A percentile compares a stretch with the other conserved stretches of the same genome.
These are phyloP conservation scores for Enteromius treurensis DNA, from an alignment of 2,797 vertebrate species.

Conservation along the genomic window DNA sequence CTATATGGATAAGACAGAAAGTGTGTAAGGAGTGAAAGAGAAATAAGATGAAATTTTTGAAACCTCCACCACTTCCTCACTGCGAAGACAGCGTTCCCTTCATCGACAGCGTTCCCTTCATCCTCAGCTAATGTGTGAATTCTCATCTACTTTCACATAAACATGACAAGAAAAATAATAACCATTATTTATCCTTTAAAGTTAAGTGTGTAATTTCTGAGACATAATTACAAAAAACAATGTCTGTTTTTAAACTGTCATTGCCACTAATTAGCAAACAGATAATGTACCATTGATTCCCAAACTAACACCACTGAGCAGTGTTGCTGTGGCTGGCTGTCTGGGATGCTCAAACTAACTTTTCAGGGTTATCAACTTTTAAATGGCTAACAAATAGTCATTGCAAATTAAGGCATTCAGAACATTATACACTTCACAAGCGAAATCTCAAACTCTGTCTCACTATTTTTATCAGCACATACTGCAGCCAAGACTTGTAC, in stretches of 20 bases:
- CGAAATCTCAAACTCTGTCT: background rate
- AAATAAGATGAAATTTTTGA: slow-evolving; percentile 62
- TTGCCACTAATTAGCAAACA: background rate
- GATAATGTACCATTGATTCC: background rate
- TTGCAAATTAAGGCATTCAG: background rate
- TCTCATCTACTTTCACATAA: slow-evolving; percentile 1
- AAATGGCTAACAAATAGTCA: background rate
- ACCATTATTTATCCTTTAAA: background rate
- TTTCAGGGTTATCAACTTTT: background rate
- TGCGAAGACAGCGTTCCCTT: slow-evolving; percentile 11
- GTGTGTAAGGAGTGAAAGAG: slow-evolving; percentile 53
- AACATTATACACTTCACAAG: background rate
- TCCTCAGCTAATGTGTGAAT: background rate
- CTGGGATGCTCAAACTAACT: background rate
- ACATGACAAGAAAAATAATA: background rate
- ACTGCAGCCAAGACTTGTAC: background rate
- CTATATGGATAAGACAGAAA: slow-evolving; percentile 42
- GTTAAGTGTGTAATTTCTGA: background rate
- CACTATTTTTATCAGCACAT: background rate
- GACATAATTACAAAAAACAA: background rate
- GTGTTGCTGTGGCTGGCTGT: background rate
- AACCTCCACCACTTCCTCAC: slow-evolving; percentile 50
- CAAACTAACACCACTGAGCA: background rate
- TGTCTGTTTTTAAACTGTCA: background rate
- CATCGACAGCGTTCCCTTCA: background rate